Conservation (phyloP, 2,797 vertebrate genomes). For the Parambassis ranga region DNA sequence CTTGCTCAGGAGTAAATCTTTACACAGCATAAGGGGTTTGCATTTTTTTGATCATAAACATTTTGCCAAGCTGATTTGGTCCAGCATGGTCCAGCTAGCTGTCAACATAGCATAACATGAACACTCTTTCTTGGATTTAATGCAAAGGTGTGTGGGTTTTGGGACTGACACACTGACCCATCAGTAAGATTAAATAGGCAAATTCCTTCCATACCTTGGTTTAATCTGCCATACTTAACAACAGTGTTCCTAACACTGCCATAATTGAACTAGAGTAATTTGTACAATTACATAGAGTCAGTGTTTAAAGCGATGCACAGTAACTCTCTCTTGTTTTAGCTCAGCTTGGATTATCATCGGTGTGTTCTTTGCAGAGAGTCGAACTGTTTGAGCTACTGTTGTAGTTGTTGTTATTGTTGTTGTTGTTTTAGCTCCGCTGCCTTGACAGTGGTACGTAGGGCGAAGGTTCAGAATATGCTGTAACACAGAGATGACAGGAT, state of each 20-base stretch:
- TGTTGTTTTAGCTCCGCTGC: conserved; percentile 55
- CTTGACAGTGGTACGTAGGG: conserved; percentile 59
- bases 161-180: not conserved
- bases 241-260: no score
- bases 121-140: not conserved
- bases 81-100: no score
- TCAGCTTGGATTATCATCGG: conserved; percentile 21
- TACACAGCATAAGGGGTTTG: no score
- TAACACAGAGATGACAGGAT: conserved; percentile 62
- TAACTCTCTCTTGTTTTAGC: conserved; percentile 12
- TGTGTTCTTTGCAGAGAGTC: conserved; percentile 27
- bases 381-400: conserved; percentile 35
- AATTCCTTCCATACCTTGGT: not conserved
- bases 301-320: not conserved
- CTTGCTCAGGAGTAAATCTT: no score
- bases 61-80: no score
- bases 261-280: not conserved
- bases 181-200: not conserved
- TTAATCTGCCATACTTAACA: not conserved
- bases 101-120: not conserved
- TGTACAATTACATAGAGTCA: not conserved
- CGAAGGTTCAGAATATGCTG: conserved; percentile 63
- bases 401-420: conserved; percentile 55
- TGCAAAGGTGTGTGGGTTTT: not conserved
- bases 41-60: no score